A percentile compares a stretch with the other conserved stretches of the same genome.
Conservation (phyloP, 2,888 invertebrate species). For the Thyatira batis region DNA sequence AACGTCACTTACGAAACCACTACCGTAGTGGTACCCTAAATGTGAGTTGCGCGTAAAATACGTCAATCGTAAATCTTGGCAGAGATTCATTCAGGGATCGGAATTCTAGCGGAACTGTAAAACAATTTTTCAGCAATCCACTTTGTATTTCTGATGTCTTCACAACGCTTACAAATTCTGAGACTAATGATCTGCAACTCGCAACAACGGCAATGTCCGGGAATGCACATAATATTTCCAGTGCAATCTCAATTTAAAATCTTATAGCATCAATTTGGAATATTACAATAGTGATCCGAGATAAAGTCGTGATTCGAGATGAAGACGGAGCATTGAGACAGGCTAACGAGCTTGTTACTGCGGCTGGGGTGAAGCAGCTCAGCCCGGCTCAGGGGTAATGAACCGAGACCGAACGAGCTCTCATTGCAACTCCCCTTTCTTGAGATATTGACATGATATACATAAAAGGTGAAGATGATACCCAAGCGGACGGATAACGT, state of each 20-base stretch:
- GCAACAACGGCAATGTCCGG: slow-evolving; percentile 14
- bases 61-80: neutral
- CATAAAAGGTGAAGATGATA: slow-evolving; percentile 3
- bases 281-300: slow-evolving; percentile 34
- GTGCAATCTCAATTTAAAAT: slow-evolving; percentile 13
- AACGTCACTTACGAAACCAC: neutral
- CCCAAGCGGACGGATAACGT: neutral
- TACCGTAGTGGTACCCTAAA: neutral
- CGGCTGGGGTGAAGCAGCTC: slow-evolving; percentile 25
- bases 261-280: slow-evolving; percentile 1
- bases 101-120: neutral
- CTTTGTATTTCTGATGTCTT: neutral
- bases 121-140: neutral
- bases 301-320: slow-evolving; percentile 18
- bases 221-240: neutral
- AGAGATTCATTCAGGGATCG: neutral
- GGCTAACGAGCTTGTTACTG: slow-evolving; percentile 50
- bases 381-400: slow-evolving; percentile 37
- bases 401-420: slow-evolving; percentile 32
- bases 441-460: slow-evolving; percentile 11
- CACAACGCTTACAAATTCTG: slow-evolving; percentile 12
- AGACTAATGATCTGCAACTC: slow-evolving; percentile 38
- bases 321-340: slow-evolving; percentile 32
- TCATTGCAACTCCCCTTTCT: slow-evolving; percentile 20
- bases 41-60: neutral